A percentile compares a stretch with the other conserved stretches of the same genome.
These are phyloP conservation scores for Hydrochoerus hydrochaeris DNA, from an alignment of 2,113 vertebrate genomes.

Conservation along the genomic window DNA sequence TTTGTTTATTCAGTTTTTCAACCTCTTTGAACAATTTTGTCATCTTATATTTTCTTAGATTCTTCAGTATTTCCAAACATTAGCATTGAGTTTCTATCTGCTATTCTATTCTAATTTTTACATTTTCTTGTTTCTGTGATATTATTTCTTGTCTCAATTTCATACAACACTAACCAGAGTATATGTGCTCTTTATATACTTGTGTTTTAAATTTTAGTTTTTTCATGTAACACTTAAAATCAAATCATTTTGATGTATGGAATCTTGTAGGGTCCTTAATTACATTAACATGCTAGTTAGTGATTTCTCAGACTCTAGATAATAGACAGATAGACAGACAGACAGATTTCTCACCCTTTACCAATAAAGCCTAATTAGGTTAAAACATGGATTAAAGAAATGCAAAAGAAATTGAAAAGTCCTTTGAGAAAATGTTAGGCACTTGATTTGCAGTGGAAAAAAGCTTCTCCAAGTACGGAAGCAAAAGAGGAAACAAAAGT, in stretches of 20 bases:
- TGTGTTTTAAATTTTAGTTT: not conserved
- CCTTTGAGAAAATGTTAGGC: not conserved
- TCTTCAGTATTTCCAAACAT: conserved; percentile 40
- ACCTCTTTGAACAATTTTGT: not conserved
- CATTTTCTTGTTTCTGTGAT: not conserved
- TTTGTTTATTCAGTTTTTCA: conserved; percentile 30
- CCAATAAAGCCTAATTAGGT: not conserved
- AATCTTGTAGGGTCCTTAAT: not conserved
- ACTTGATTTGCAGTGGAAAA: not conserved
- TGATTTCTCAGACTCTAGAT: not conserved
- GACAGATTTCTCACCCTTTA: not conserved
- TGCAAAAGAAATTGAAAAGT: not conserved
- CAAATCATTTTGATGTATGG: not conserved
- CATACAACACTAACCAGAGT: not conserved
- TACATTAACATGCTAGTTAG: not conserved
- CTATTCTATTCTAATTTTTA: conserved; percentile 16
- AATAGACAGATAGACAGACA: not conserved
- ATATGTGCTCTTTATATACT: not conserved
- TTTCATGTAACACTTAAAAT: not conserved
- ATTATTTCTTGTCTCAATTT: not conserved
- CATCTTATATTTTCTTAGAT: conserved; percentile 33
- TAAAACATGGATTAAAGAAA: not conserved
- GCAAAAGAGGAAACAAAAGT: not conserved
- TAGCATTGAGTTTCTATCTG: not conserved
- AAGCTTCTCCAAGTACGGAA: not conserved